Conservation (phyloP, 2,888 invertebrate species). For the Cloeon dipterum region DNA sequence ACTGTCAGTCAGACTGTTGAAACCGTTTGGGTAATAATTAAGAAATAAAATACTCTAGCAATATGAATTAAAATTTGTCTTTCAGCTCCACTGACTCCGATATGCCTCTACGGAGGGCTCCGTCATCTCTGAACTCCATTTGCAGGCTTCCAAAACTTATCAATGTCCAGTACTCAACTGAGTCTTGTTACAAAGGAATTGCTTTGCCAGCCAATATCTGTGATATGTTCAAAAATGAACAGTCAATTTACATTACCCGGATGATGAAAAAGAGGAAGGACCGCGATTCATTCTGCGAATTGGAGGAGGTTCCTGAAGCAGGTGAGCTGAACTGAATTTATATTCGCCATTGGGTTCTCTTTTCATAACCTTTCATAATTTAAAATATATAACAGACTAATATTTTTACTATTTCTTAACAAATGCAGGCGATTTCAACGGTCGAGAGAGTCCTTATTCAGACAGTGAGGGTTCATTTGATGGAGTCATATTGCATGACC, state of each 20-base stretch:
- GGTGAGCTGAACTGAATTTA: neutral
- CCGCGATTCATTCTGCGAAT: slow-evolving; percentile 3
- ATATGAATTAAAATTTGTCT: neutral
- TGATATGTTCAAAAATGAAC: slow-evolving; percentile 37
- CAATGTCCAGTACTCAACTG: slow-evolving; percentile 16
- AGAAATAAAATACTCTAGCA: neutral
- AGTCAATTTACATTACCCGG: neutral
- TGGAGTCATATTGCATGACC: no score
- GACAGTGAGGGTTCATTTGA: no score
- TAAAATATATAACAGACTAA: no score
- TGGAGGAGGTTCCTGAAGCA: slow-evolving; percentile 5
- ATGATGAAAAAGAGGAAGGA: slow-evolving; percentile 1
- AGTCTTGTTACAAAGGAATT: slow-evolving; percentile 43
- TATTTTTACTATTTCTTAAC: no score
- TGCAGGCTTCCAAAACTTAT: slow-evolving; percentile 9
- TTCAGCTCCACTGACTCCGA: slow-evolving; percentile 8
- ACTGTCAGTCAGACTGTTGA: neutral
- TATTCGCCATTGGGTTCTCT: neutral
- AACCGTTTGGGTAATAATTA: no score
- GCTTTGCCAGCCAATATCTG: slow-evolving; percentile 42
- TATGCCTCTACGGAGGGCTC: slow-evolving; percentile 9
- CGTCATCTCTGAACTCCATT: slow-evolving; percentile 12
- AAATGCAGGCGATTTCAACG: no score
- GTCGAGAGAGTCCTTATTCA: no score
- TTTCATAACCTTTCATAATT: no score